These are phyloP conservation scores for Bombus waltoni DNA, from an alignment of 1,140 invertebrate species.

Conservation along the genomic window DNA sequence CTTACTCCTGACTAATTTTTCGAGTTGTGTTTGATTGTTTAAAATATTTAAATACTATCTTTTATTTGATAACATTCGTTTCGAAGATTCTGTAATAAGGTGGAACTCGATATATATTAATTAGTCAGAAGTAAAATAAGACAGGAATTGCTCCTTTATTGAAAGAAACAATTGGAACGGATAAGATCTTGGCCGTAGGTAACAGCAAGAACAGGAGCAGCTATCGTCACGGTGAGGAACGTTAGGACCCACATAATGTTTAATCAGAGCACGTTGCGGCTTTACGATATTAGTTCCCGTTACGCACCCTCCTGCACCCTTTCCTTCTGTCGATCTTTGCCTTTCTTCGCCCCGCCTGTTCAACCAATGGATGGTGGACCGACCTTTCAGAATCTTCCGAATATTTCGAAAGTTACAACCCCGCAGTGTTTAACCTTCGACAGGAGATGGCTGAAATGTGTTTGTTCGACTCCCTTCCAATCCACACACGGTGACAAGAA, in stretches of 20 bases:
- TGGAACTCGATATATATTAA: not conserved
- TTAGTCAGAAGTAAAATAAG: not conserved
- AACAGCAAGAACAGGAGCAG: not conserved
- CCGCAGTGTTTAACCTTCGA: slow-evolving; percentile 41
- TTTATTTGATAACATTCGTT: not conserved
- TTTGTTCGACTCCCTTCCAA: slow-evolving; percentile 8
- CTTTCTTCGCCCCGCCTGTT: not conserved
- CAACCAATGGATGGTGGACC: not conserved
- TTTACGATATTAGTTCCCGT: slow-evolving; percentile 81
- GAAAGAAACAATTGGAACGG: slow-evolving; percentile 33
- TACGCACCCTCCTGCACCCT: slow-evolving; percentile 64
- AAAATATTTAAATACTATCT: too few species aligned
- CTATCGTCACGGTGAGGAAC: slow-evolving; percentile 68
- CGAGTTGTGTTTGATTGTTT: too few species aligned
- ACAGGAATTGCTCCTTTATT: not conserved
- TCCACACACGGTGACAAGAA: not conserved
- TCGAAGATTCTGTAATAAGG: not conserved
- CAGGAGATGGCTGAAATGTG: slow-evolving; percentile 10
- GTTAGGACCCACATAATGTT: slow-evolving; percentile 79
- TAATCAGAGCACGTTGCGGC: slow-evolving; percentile 82
- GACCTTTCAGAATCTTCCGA: slow-evolving; percentile 6
- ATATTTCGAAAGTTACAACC: slow-evolving; percentile 50
- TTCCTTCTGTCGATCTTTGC: not conserved
- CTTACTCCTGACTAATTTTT: not conserved
- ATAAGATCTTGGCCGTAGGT: slow-evolving; percentile 24